phyloP scores from a whole-genome alignment of 2,888 invertebrate genomes.

The Hermaeophaga mercurialis region DNA sequence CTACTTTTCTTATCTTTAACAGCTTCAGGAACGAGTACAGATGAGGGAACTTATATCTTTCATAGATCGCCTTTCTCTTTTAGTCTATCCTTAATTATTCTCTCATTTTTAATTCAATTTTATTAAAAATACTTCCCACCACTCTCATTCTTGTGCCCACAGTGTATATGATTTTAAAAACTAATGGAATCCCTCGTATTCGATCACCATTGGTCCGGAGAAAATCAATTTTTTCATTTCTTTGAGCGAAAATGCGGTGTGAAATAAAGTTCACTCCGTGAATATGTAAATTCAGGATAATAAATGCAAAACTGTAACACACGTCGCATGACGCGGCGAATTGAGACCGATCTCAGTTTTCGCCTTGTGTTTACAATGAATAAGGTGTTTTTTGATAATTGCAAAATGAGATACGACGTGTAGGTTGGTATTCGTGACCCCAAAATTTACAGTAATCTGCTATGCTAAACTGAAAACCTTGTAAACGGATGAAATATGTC shows the following conservation, averaged over 20 bases:
- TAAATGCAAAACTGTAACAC: conserved; percentile 31
- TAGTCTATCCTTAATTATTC: too few species aligned
- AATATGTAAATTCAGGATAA: conserved; percentile 34
- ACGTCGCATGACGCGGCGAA: conserved; percentile 21
- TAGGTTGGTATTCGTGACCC: conserved; percentile 13
- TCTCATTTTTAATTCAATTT: too few species aligned
- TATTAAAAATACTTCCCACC: too few species aligned
- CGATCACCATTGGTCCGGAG: not conserved
- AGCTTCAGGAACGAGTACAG: too few species aligned
- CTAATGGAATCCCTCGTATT: too few species aligned
- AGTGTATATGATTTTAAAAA: too few species aligned
- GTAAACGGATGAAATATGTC: not conserved
- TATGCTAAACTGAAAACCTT: not conserved
- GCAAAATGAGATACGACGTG: conserved; percentile 14
- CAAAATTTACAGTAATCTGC: not conserved
- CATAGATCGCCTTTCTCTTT: too few species aligned
- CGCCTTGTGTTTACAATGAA: not conserved
- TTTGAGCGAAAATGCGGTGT: conserved; percentile 15
- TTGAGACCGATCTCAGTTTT: not conserved
- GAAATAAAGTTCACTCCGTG: conserved; percentile 19
- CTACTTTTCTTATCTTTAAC: too few species aligned
- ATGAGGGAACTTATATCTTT: too few species aligned
- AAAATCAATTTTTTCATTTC: conserved; percentile 17
- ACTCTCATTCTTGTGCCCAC: too few species aligned
- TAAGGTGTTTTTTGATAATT: conserved; percentile 8